Conservation (phyloP, 2,113 vertebrate genomes). For the Peromyscus leucopus region DNA sequence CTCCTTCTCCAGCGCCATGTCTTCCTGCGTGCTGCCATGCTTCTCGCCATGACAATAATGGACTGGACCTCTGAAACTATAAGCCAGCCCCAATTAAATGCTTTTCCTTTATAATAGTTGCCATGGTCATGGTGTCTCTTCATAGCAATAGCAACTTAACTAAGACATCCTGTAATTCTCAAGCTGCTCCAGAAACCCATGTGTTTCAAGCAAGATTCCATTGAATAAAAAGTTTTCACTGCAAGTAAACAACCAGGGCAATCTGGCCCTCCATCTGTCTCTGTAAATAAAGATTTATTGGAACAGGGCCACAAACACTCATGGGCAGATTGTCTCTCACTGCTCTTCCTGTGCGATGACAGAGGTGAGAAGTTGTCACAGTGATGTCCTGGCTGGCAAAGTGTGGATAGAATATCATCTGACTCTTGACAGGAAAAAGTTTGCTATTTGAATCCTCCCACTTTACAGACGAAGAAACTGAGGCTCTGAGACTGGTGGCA, state of each 20-base stretch:
- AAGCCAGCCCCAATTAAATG: background rate
- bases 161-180: background rate
- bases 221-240: background rate
- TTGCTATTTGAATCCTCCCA: background rate
- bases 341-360: background rate
- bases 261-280: background rate
- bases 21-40: background rate
- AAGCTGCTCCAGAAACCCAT: background rate
- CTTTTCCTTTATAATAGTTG: background rate
- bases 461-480: background rate
- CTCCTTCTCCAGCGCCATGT: background rate
- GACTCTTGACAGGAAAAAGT: background rate
- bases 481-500: background rate
- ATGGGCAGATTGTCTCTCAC: background rate
- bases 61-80: background rate
- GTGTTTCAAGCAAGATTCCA: background rate
- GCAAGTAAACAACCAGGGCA: background rate
- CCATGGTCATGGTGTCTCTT: background rate
- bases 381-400: background rate
- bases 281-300: conserved; percentile 25
- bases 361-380: background rate
- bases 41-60: background rate
- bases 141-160: background rate
- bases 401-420: background rate
- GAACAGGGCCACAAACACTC: background rate